Evolutionary conservation across 2,113 vertebrate species (phyloP).

Genomic region (Elaphurus davidianus): DNA sequence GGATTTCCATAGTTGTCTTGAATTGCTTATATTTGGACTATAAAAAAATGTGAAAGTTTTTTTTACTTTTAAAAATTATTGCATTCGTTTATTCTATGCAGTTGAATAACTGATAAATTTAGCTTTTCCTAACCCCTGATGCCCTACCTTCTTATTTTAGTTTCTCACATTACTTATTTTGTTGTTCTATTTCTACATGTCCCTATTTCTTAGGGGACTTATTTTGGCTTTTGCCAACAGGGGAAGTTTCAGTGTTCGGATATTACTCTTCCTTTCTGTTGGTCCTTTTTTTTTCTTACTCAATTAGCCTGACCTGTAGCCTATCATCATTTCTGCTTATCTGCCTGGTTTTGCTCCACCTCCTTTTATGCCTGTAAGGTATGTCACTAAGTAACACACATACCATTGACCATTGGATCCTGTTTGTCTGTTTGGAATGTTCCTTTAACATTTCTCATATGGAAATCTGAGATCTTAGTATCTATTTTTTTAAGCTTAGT

Average conservation of each 20-base stretch:
- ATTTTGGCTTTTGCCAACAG: background rate
- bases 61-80: background rate
- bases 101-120: background rate
- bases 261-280: background rate
- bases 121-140: background rate
- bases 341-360: background rate
- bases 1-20: background rate
- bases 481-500: background rate
- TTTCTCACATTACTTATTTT: slow-evolving; percentile 6
- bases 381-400: background rate
- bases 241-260: background rate
- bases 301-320: background rate
- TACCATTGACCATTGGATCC: background rate
- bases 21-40: background rate
- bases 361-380: background rate
- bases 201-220: background rate
- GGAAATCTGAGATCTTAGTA: background rate
- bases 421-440: background rate
- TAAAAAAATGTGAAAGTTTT: background rate
- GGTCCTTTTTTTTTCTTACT: background rate
- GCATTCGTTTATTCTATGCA: background rate
- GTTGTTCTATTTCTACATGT: background rate
- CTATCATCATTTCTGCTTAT: background rate
- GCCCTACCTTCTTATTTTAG: background rate
- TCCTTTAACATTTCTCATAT: background rate